Conservation (phyloP, 2,888 invertebrate genomes). For the Athalia cordata region DNA sequence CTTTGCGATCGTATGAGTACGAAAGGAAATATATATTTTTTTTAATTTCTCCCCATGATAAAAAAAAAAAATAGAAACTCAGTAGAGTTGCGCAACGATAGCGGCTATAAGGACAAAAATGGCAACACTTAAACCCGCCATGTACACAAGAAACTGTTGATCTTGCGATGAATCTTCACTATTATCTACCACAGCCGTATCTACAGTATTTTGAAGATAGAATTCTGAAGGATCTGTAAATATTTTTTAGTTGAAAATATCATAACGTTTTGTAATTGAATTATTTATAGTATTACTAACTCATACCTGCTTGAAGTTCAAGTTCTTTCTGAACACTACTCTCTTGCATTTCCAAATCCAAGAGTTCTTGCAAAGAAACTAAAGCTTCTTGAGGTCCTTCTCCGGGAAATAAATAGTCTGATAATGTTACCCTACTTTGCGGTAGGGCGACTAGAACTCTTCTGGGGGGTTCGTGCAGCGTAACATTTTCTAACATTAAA, state of each 20-base stretch:
- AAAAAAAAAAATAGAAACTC: slow-evolving; percentile 44
- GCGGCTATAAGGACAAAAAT: slow-evolving; percentile 80
- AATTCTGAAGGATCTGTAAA: slow-evolving; percentile 71
- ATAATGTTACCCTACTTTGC: slow-evolving; percentile 81
- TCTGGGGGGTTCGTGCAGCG: slow-evolving; percentile 92
- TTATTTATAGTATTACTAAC: slow-evolving; percentile 2
- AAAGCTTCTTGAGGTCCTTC: slow-evolving; percentile 90
- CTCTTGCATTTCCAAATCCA: slow-evolving; percentile 85
- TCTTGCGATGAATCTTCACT: slow-evolving; percentile 77
- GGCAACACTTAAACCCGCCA: slow-evolving; percentile 79
- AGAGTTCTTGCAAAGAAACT: slow-evolving; percentile 86
- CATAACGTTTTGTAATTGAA: background rate
- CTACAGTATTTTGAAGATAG: slow-evolving; percentile 69
- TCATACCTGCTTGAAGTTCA: slow-evolving; percentile 86
- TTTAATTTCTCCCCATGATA: background rate
- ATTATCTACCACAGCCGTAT: slow-evolving; percentile 75
- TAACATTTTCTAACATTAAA: slow-evolving; percentile 79
- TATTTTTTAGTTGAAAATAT: slow-evolving; percentile 13
- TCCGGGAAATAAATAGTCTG: slow-evolving; percentile 94
- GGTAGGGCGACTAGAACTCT: slow-evolving; percentile 87
- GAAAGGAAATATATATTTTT: background rate
- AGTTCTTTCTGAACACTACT: slow-evolving; percentile 83
- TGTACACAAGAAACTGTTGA: slow-evolving; percentile 77
- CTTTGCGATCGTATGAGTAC: background rate
- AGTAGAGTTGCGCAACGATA: slow-evolving; percentile 77